phyloP scores from a whole-genome alignment of 2,797 vertebrate species.

The Peromyscus melanophrys region DNA sequence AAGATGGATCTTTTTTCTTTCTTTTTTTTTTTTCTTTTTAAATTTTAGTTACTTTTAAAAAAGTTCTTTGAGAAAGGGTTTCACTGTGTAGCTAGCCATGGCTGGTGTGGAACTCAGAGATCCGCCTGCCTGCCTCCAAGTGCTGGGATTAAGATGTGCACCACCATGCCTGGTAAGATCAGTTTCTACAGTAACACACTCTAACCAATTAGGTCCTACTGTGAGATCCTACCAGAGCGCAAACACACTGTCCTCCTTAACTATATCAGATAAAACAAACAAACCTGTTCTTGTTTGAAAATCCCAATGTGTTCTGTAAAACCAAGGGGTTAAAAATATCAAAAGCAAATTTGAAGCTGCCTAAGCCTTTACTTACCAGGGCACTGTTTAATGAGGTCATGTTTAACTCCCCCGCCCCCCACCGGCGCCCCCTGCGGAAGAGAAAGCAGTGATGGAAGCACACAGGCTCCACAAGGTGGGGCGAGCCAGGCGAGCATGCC shows the following conservation, averaged over 20 bases:
- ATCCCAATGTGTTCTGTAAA: slow-evolving; percentile 44
- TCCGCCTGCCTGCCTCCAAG: background rate
- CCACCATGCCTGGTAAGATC: background rate
- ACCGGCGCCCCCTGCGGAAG: background rate
- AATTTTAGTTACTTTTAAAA: no score
- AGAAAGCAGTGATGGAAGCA: background rate
- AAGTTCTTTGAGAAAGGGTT: background rate
- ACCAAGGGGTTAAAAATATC: slow-evolving; percentile 36
- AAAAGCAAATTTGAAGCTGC: slow-evolving; percentile 35
- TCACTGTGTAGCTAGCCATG: background rate
- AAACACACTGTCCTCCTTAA: background rate
- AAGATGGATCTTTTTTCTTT: background rate
- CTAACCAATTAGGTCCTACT: background rate
- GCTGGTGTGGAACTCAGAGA: background rate
- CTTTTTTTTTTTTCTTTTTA: background rate
- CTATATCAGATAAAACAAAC: background rate
- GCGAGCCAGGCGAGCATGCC: slow-evolving; percentile 49
- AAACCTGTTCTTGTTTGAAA: background rate
- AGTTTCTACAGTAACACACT: slow-evolving; percentile 38
- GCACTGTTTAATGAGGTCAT: background rate
- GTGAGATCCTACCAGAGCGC: slow-evolving; percentile 3
- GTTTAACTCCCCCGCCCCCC: background rate
- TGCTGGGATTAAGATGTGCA: background rate
- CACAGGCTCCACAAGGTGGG: background rate
- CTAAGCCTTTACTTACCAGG: slow-evolving; percentile 58